Evolutionary conservation across 2,797 vertebrate genomes (phyloP), one percentile per base, ranked within the genome.

Genomic region (Denticeps clupeoides): DNA sequence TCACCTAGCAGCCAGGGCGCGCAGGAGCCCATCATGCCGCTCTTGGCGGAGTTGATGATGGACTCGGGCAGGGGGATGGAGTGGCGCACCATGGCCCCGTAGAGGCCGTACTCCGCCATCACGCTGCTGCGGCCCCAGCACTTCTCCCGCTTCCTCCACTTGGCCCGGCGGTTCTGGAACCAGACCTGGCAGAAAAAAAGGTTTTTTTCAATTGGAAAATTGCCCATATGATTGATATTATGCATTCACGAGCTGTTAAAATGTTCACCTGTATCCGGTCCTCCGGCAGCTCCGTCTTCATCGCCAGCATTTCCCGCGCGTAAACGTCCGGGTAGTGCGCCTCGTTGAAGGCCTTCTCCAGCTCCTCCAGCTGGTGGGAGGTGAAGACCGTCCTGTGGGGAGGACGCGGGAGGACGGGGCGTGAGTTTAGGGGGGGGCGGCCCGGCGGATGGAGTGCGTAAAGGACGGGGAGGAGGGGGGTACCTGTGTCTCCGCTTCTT

Each of bases 371-470:
- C 66, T 97, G 91, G 50, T 90, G 88, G 7, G 89, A 88, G 0
- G 89, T 96, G 62, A 97, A 97, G 44, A 97, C 91, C 0, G 92
- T 97, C 74, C 93, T 97, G 67, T n/a, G n/a, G n/a, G n/a, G n/a
- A n/a, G n/a, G n/a, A n/a, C n/a, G n/a, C n/a, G n/a, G n/a, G n/a
- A n/a, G n/a, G n/a, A n/a, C n/a, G n/a, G n/a, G n/a, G n/a, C n/a
- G n/a, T n/a, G n/a, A n/a, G n/a, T n/a, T n/a, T n/a, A n/a, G n/a
- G n/a, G n/a, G n/a, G n/a, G n/a, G n/a, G n/a, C n/a, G n/a, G n/a
- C n/a, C n/a, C n/a, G n/a, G n/a, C n/a, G n/a, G n/a, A n/a, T n/a
- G n/a, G n/a, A n/a, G n/a, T n/a, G n/a, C n/a, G n/a, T n/a, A n/a
- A n/a, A n/a, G n/a, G n/a, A n/a, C n/a, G n/a, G n/a, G n/a, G n/a